These are phyloP conservation scores for Drosophila neotestacea DNA, from an alignment of 2,888 invertebrate genomes.

Conservation along the genomic window DNA sequence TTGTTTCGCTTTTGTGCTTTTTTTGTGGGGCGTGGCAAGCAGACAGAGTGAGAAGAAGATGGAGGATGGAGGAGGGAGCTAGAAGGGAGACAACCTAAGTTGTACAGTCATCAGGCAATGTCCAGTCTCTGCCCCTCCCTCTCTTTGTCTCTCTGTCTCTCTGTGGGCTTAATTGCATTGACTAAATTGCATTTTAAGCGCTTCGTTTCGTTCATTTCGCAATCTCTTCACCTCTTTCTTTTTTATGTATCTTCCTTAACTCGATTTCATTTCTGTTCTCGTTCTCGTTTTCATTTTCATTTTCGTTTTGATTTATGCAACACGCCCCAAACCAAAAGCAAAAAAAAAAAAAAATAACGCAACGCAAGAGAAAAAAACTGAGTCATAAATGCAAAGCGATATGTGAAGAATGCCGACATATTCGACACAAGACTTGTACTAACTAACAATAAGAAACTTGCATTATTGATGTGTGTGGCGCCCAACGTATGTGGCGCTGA, in stretches of 20 bases:
- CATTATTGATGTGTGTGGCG: not conserved
- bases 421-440: not conserved
- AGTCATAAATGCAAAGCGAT: conserved; percentile 24
- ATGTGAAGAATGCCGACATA: not conserved
- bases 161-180: conserved; percentile 67
- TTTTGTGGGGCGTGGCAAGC: conserved; percentile 30
- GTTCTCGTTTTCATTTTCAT: conserved; percentile 17
- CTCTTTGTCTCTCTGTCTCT: not conserved
- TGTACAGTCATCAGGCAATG: conserved; percentile 3
- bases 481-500: too few species aligned
- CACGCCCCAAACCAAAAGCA: conserved; percentile 4
- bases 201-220: conserved; percentile 40
- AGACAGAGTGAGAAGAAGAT: conserved; percentile 2
- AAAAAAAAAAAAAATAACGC: not conserved
- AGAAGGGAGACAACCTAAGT: not conserved
- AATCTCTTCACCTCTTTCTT: not conserved
- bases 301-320: conserved; percentile 33
- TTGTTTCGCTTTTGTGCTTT: conserved; percentile 50
- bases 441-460: not conserved
- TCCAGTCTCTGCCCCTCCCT: not conserved
- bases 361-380: not conserved
- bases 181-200: conserved; percentile 75
- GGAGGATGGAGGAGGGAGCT: not conserved
- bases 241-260: conserved; percentile 2
- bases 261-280: conserved; percentile 47